Evolutionary conservation across 2,888 invertebrate species (phyloP).

Genomic region (Phymatocera aterrima): DNA sequence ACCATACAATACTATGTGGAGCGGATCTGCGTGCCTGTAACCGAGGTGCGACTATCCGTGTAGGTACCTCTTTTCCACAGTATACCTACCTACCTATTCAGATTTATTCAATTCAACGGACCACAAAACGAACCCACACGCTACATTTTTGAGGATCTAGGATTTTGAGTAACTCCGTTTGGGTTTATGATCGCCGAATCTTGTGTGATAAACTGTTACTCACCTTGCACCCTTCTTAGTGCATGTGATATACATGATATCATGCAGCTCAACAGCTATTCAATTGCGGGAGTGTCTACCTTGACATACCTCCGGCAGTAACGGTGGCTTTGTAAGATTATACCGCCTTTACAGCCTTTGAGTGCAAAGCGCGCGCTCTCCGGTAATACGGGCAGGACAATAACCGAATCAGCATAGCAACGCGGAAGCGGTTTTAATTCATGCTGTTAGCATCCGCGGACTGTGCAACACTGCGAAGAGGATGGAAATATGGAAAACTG

Average conservation of each 20-base stretch:
- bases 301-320: conserved; percentile 26
- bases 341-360: conserved; percentile 20
- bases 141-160: too few species aligned
- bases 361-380: background rate
- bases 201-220: too few species aligned
- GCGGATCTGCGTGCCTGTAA: conserved; percentile 57
- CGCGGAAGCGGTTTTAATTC: conserved; percentile 57
- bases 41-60: conserved; percentile 54
- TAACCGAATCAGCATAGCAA: conserved; percentile 62
- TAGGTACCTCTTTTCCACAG: conserved; percentile 11
- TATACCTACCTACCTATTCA: too few species aligned
- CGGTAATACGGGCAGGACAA: conserved; percentile 37
- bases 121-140: background rate
- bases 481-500: background rate
- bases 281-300: conserved; percentile 30
- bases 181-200: too few species aligned
- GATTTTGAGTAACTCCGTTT: too few species aligned
- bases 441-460: conserved; percentile 43
- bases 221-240: too few species aligned
- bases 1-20: conserved; percentile 65
- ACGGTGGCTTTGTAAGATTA: conserved; percentile 20
- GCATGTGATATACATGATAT: background rate
- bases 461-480: background rate
- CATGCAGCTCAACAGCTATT: conserved; percentile 3
- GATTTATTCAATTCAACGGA: conserved; percentile 18